A percentile compares a stretch with the other conserved stretches of the same genome.
Conservation (phyloP, 2,888 invertebrate species). For the Brachypalpus laphriformis region DNA sequence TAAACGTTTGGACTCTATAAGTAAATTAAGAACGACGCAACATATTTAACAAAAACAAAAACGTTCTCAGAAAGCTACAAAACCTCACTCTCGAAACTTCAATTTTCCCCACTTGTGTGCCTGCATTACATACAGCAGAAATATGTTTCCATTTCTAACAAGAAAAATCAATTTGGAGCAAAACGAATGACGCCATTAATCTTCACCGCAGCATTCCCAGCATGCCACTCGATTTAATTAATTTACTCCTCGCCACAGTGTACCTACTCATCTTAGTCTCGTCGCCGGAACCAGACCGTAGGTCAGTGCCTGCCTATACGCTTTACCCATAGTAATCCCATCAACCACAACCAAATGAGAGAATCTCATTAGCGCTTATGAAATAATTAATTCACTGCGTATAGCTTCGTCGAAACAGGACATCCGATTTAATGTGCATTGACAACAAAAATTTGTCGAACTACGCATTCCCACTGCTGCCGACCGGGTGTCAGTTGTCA, state of each 20-base stretch:
- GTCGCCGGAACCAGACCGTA: conserved; percentile 8
- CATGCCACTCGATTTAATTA: conserved; percentile 58
- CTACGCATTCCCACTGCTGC: not conserved
- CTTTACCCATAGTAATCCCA: conserved; percentile 56
- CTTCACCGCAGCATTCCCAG: conserved; percentile 51
- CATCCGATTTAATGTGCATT: conserved; percentile 37
- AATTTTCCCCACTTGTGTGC: not conserved
- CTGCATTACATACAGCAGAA: conserved; percentile 6
- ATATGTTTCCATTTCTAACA: conserved; percentile 37
- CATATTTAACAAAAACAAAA: too few species aligned
- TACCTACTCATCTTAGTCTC: conserved; percentile 6
- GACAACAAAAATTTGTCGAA: conserved; percentile 30
- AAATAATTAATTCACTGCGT: conserved; percentile 63
- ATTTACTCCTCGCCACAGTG: conserved; percentile 43
- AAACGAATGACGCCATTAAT: conserved; percentile 50
- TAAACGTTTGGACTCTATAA: too few species aligned
- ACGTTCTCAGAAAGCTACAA: not conserved
- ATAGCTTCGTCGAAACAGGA: conserved; percentile 9
- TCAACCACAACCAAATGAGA: conserved; percentile 42
- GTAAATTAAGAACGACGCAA: too few species aligned
- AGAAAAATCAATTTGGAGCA: conserved; percentile 50
- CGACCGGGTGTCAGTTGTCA: conserved; percentile 46
- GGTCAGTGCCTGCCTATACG: conserved; percentile 53
- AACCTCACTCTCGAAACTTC: not conserved
- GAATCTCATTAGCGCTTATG: conserved; percentile 66